phyloP scores from a whole-genome alignment of 2,113 vertebrate genomes.

The Tragelaphus scriptus region DNA sequence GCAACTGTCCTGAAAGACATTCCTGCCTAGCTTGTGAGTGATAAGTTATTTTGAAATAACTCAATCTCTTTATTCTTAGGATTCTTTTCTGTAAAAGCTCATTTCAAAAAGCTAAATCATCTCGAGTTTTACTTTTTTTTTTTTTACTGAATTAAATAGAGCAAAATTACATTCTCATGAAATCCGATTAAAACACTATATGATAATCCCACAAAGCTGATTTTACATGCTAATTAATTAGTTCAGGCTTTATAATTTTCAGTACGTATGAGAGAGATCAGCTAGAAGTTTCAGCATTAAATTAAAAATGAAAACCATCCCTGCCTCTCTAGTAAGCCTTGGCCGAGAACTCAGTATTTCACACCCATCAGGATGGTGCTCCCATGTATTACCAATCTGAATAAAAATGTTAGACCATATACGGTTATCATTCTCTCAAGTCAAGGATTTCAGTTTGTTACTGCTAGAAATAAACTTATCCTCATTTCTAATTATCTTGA shows the following conservation, averaged over 20 bases:
- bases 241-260: not conserved
- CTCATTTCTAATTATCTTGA: slow-evolving; percentile 53
- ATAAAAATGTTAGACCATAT: not conserved
- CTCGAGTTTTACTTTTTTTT: not conserved
- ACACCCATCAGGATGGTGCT: not conserved
- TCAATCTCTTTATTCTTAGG: not conserved
- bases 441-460: slow-evolving; percentile 42
- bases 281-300: not conserved
- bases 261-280: not conserved
- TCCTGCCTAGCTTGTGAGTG: not conserved
- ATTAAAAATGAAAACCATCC: not conserved
- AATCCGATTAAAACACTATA: not conserved
- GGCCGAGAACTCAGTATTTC: not conserved
- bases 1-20: not conserved
- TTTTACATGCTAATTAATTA: not conserved
- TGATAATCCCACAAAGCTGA: not conserved
- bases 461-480: slow-evolving; percentile 30
- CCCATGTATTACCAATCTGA: not conserved
- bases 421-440: slow-evolving; percentile 7
- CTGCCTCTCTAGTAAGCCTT: not conserved
- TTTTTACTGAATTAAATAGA: not conserved
- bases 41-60: not conserved
- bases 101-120: not conserved
- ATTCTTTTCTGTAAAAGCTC: not conserved
- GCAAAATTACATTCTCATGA: not conserved